A percentile compares a stretch with the other conserved stretches of the same genome.
phyloP scores from a whole-genome alignment of 2,797 vertebrate genomes.

The Moxostoma hubbsi region DNA sequence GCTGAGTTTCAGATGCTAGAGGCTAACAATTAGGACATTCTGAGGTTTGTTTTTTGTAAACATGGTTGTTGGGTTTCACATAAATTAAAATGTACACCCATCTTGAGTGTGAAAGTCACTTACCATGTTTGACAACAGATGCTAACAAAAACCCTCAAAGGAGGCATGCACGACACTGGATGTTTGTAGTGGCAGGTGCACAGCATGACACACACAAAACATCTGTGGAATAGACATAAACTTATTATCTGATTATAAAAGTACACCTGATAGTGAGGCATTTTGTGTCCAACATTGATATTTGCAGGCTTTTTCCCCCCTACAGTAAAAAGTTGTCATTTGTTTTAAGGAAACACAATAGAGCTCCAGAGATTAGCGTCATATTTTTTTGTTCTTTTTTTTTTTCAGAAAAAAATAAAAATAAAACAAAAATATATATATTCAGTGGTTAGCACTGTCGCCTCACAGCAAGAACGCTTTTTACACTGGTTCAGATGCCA shows the following conservation, averaged over 20 bases:
- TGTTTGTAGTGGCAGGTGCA: constrained; percentile 33
- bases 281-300: not conserved
- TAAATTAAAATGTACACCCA: constrained; percentile 47
- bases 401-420: too few relatives aligned
- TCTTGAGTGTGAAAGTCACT: constrained; percentile 29
- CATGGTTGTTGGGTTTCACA: constrained; percentile 17
- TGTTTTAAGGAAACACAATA: too few relatives aligned
- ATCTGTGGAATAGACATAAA: constrained; percentile 30
- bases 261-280: constrained; percentile 1
- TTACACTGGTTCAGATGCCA: too few relatives aligned
- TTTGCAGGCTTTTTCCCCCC: not conserved
- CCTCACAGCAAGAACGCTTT: too few relatives aligned
- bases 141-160: constrained; percentile 27
- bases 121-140: constrained; percentile 35
- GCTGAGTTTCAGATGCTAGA: constrained; percentile 40
- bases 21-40: constrained; percentile 61
- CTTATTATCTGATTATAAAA: constrained; percentile 12
- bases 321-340: not conserved
- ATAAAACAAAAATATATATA: too few relatives aligned
- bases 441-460: too few relatives aligned
- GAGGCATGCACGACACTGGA: constrained; percentile 14
- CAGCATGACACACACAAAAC: not conserved
- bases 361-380: not conserved
- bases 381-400: not conserved
- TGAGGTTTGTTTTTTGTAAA: constrained; percentile 61